phyloP scores from a whole-genome alignment of 2,888 invertebrate genomes.

The Polymixis lichenea region DNA sequence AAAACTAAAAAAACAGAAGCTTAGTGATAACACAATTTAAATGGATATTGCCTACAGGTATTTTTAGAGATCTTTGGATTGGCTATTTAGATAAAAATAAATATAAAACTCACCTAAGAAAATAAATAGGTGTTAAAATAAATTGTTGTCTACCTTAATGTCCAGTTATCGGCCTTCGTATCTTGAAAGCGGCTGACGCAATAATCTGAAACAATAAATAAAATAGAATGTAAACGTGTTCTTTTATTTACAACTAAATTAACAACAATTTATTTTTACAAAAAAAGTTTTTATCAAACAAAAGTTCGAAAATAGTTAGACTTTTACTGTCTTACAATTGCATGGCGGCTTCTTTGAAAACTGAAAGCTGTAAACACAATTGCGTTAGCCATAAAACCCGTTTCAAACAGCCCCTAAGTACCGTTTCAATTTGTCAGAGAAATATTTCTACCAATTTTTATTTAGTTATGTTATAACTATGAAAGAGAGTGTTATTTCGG shows the following conservation, averaged over 20 bases:
- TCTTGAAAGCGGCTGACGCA: conserved; percentile 20
- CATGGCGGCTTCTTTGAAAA: conserved; percentile 32
- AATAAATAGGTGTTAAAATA: conserved; percentile 44
- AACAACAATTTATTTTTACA: background rate
- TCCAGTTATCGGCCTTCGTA: conserved; percentile 1
- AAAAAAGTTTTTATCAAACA: background rate
- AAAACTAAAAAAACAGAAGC: conserved; percentile 51
- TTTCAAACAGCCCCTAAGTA: conserved; percentile 16
- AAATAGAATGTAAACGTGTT: conserved; percentile 6
- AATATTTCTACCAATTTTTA: conserved; percentile 31
- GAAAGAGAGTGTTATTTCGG: conserved; percentile 23
- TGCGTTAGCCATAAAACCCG: conserved; percentile 55
- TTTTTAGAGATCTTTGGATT: conserved; percentile 45
- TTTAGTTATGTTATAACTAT: conserved; percentile 53
- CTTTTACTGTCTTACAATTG: conserved; percentile 5
- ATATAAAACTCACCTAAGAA: conserved; percentile 16
- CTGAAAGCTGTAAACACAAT: conserved; percentile 35
- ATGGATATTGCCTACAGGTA: conserved; percentile 47
- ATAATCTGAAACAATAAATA: conserved; percentile 57
- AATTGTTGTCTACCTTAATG: conserved; percentile 41
- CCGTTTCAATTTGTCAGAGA: conserved; percentile 38
- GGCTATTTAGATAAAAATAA: conserved; percentile 48
- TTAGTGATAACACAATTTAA: conserved; percentile 34
- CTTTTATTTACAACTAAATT: conserved; percentile 43
- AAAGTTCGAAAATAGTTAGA: background rate